Base-by-base conservation (phyloP, 2,888 invertebrate species). In the Quadroppia sp. region DNA sequence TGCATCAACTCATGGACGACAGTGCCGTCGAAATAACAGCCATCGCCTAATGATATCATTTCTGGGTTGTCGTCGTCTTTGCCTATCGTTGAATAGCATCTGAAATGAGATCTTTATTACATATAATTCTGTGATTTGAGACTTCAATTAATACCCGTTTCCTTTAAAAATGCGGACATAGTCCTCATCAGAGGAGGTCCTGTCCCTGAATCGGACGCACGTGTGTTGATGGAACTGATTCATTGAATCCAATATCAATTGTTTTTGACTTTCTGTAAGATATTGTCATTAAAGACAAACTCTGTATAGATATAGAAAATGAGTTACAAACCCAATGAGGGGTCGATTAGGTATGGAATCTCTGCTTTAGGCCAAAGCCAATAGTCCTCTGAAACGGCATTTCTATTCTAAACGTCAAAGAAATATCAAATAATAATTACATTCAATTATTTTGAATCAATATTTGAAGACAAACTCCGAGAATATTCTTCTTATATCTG, bases 101-200 rank as follows among this genome's bases (percentile, higher is more conserved):
- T 72, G 7, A 13, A 20, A 1, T 13, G 15, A 28, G 15, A 25
- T 28, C 2, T 28, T 13, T 17, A 17, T 69, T 40, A 20, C 28
- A 69, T 11, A 15, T 32, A 71, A 4, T 42, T 48, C 13, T 20
- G 9, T 45, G 25, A 48, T 45, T 50, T n/a, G 2, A 13, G 9
- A 72, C 15, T 4, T n/a, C 20, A 36, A 23, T 28, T 7, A n/a
- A 64, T 50, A 73, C 73, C 73, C 73, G n/a, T 25, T n/a, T 50
- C 73, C 73, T 53, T 73, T 73, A n/a, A 73, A 73, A 30, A 73
- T 67, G 17, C 73, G 67, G 25, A 73, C 53, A 36, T 73, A 73
- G n/a, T 53, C 45, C 25, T 4, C 13, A 23, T 73, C 73, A 30
- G 23, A 20, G 30, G n/a, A n/a, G 4, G 45, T 73, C 45, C 30